These are phyloP conservation scores for Cossypha heuglini DNA, from an alignment of 2,797 vertebrate species.

Conservation along the genomic window DNA sequence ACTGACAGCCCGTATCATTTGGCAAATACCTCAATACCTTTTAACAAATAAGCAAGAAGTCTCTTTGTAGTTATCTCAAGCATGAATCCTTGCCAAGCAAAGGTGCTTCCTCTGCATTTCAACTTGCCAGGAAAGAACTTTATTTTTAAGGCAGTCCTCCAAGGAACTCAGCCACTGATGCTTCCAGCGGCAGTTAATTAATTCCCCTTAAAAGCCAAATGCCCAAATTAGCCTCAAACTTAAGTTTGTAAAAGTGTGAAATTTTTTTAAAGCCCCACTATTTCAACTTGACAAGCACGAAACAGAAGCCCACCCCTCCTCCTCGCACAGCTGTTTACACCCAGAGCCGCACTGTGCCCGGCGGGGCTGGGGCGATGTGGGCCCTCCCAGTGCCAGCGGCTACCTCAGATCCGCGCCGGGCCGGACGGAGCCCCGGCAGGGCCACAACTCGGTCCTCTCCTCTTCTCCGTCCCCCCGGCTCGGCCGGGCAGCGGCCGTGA, in stretches of 20 bases:
- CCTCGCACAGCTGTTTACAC: rapidly evolving
- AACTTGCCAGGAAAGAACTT: background rate
- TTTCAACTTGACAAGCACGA: background rate
- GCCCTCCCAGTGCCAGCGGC: background rate
- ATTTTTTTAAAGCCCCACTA: rapidly evolving
- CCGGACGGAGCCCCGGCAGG: rapidly evolving
- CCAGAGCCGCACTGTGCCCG: background rate
- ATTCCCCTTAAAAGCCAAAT: background rate
- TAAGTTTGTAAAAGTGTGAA: rapidly evolving
- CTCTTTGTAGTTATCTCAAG: background rate
- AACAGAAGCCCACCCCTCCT: no score
- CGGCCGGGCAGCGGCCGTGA: no score
- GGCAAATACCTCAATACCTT: background rate
- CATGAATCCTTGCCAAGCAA: background rate
- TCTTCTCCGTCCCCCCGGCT: background rate
- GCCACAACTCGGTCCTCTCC: background rate
- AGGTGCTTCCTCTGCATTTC: background rate
- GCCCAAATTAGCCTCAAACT: rapidly evolving
- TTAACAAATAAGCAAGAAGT: background rate
- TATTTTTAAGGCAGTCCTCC: background rate
- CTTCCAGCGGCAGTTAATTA: background rate
- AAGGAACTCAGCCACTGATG: rapidly evolving
- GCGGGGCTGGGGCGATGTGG: background rate
- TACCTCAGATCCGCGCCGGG: background rate
- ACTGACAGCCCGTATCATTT: rapidly evolving